Percentiles rank a stretch among this genome's conserved stretches.
Evolutionary conservation across 1,140 invertebrate species (phyloP).

Genomic region (Ceratoteleas bidentatus): DNA sequence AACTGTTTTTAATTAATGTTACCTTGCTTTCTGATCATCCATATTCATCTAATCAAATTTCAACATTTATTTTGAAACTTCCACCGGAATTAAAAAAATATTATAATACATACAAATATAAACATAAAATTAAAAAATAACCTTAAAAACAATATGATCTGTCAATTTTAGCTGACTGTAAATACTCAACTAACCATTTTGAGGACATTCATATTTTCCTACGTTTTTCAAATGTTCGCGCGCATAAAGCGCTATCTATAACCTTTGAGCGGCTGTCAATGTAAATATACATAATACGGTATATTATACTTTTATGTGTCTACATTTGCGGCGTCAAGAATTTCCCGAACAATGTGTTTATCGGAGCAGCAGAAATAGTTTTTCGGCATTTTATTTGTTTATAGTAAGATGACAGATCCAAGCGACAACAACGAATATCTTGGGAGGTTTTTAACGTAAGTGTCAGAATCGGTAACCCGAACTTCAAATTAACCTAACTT

Average conservation of each 20-base stretch:
- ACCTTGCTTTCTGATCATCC: too few relatives aligned
- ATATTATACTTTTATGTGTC: neutral
- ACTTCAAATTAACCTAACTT: slow-evolving; percentile 22
- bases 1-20: too few relatives aligned
- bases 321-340: slow-evolving; percentile 6
- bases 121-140: too few relatives aligned
- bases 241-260: slow-evolving; percentile 17
- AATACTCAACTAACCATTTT: too few relatives aligned
- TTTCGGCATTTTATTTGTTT: slow-evolving; percentile 1
- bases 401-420: slow-evolving; percentile 20
- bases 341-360: slow-evolving; percentile 18
- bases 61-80: too few relatives aligned
- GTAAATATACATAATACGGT: slow-evolving; percentile 13
- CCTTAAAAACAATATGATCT: too few relatives aligned
- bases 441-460: slow-evolving; percentile 44
- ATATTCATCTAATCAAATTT: too few relatives aligned
- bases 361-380: slow-evolving; percentile 16
- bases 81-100: too few relatives aligned
- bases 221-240: slow-evolving; percentile 21
- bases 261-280: slow-evolving; percentile 12
- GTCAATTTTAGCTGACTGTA: too few relatives aligned
- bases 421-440: slow-evolving; percentile 28
- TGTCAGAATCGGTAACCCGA: neutral
- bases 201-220: too few relatives aligned
- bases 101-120: too few relatives aligned